phyloP scores from a whole-genome alignment of 2,113 vertebrate species.

The Ceyx melanurus region DNA sequence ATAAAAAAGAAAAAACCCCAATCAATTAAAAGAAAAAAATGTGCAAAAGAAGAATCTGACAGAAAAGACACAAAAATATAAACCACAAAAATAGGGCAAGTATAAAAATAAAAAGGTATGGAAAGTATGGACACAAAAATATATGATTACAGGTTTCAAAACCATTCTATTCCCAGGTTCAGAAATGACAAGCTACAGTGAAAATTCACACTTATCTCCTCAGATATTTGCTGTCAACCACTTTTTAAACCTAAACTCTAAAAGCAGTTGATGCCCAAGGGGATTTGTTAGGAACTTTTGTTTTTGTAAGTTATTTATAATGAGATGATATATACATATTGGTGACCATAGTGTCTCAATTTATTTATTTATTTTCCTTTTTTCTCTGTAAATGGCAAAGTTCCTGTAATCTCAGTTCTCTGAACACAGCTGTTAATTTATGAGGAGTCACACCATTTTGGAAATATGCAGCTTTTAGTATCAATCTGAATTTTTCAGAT shows the following conservation, averaged over 20 bases:
- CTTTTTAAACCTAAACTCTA: background rate
- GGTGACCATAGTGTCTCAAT: background rate
- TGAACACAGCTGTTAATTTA: conserved; percentile 4
- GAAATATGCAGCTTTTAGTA: conserved; percentile 33
- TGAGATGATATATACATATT: background rate
- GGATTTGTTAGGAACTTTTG: background rate
- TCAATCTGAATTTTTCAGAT: conserved; percentile 16
- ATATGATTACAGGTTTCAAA: background rate
- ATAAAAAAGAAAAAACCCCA: background rate
- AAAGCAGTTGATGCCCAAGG: background rate
- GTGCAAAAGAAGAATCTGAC: background rate
- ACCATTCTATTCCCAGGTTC: background rate
- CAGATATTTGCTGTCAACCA: background rate
- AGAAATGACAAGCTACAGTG: background rate
- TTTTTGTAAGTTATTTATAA: background rate
- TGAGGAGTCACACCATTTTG: background rate
- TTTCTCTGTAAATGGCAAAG: background rate
- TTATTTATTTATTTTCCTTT: background rate
- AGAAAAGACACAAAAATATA: background rate
- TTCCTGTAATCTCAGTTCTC: background rate
- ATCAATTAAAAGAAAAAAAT: background rate
- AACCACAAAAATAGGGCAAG: background rate
- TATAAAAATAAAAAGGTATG: background rate
- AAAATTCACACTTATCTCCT: background rate
- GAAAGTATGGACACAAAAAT: background rate